phyloP scores from a whole-genome alignment of 1,140 invertebrate species.

The Drosophila teissieri region DNA sequence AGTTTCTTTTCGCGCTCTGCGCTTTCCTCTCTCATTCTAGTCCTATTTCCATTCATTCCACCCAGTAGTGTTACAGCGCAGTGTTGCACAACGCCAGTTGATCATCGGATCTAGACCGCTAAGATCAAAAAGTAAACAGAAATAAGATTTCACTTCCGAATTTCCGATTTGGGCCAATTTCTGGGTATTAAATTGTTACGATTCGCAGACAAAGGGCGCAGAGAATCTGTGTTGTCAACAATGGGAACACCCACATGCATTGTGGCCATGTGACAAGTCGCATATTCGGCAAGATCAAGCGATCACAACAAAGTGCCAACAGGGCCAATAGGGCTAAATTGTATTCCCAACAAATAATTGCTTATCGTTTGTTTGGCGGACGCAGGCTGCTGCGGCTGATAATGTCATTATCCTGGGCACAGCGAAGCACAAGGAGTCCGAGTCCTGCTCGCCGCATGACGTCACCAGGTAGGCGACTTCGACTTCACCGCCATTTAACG shows the following conservation, averaged over 20 bases:
- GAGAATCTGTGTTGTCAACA: conserved; percentile 45
- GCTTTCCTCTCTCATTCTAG: conserved; percentile 7
- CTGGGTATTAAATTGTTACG: conserved; percentile 71
- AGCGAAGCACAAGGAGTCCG: conserved; percentile 22
- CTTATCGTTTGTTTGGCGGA: conserved; percentile 70
- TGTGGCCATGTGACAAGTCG: conserved; percentile 67
- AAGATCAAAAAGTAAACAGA: conserved; percentile 15
- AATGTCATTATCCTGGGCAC: conserved; percentile 67
- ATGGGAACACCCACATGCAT: conserved; percentile 76
- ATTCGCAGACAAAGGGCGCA: conserved; percentile 31
- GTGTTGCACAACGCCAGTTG: conserved; percentile 10
- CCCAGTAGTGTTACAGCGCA: conserved; percentile 18
- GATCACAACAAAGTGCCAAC: conserved; percentile 67
- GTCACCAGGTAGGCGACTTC: conserved; percentile 43
- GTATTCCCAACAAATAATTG: conserved; percentile 70
- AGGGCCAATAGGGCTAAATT: conserved; percentile 38
- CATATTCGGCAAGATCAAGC: conserved; percentile 63
- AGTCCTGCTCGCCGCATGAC: conserved; percentile 49
- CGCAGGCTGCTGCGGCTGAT: conserved; percentile 66
- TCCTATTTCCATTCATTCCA: not conserved
- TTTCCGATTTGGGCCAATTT: conserved; percentile 62
- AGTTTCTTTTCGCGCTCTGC: conserved; percentile 24
- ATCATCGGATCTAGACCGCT: not conserved
- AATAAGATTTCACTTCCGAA: conserved; percentile 57
- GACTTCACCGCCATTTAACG: conserved; percentile 29